These are phyloP conservation scores for Balanococcus diminutus DNA, from an alignment of 2,888 invertebrate genomes.

Conservation along the genomic window DNA sequence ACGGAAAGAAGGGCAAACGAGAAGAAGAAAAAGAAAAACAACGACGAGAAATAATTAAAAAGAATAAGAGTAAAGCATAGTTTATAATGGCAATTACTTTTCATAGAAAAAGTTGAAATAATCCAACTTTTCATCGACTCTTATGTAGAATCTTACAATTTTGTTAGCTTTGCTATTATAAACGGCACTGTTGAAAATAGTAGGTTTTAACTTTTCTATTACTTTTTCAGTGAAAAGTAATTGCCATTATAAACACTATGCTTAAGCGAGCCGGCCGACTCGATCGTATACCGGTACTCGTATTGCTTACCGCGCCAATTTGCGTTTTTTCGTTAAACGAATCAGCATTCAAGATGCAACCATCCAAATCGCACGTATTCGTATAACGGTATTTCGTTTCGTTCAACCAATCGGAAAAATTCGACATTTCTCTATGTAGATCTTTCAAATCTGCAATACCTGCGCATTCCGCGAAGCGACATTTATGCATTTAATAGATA, in stretches of 20 bases:
- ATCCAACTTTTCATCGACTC: too few relatives aligned
- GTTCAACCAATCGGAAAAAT: slow-evolving; percentile 48
- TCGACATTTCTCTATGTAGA: slow-evolving; percentile 27
- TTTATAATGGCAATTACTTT: too few relatives aligned
- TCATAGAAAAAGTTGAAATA: too few relatives aligned
- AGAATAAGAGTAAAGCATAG: too few relatives aligned
- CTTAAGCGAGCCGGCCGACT: too few relatives aligned
- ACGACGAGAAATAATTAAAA: neutral
- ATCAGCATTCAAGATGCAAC: neutral
- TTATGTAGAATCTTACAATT: too few relatives aligned
- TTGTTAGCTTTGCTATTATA: too few relatives aligned
- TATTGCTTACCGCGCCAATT: slow-evolving; percentile 2
- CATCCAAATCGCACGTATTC: neutral
- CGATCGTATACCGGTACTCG: neutral
- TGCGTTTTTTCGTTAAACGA: slow-evolving; percentile 26
- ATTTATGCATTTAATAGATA: too few relatives aligned
- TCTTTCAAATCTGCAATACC: slow-evolving; percentile 47
- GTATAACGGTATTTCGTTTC: neutral
- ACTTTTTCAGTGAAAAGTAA: too few relatives aligned
- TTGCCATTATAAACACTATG: too few relatives aligned
- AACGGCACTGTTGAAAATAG: too few relatives aligned
- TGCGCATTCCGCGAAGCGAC: neutral
- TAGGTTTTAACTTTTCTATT: too few relatives aligned
- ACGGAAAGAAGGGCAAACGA: neutral
- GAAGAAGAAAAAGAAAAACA: neutral